These are phyloP conservation scores for Cryptops parisi DNA, from an alignment of 2,888 invertebrate species.

Conservation along the genomic window DNA sequence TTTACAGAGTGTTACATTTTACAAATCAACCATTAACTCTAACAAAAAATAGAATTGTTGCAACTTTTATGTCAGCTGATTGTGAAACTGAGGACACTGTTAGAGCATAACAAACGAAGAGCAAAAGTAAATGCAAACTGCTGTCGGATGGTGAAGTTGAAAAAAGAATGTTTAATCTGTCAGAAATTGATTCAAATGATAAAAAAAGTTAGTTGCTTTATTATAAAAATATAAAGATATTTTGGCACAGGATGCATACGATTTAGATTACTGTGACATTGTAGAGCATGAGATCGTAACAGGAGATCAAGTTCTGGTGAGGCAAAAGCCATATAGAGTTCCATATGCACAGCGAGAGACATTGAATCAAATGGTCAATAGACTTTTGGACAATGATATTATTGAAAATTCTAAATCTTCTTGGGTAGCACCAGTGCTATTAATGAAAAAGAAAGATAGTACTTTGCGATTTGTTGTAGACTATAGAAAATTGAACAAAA, in stretches of 20 bases:
- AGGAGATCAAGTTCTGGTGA: not conserved
- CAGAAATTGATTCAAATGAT: no score
- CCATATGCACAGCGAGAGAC: not conserved
- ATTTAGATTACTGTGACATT: not conserved
- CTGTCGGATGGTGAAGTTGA: no score
- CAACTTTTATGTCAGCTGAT: not conserved
- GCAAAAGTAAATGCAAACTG: no score
- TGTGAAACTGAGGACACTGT: no score
- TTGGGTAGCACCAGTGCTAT: constrained; percentile 23
- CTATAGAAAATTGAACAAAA: constrained; percentile 13
- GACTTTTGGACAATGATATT: not conserved
- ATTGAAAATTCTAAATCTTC: constrained; percentile 21
- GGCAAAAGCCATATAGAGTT: constrained; percentile 1
- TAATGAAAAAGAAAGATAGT: constrained; percentile 23
- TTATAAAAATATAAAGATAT: not conserved
- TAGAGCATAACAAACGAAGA: no score
- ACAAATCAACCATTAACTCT: no score
- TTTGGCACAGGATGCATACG: no score
- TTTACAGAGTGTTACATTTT: no score
- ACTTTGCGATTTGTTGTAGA: constrained; percentile 24
- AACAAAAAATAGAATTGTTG: not conserved
- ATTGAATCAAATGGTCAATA: not conserved
- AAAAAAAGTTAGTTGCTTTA: not conserved
- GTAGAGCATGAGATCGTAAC: constrained; percentile 10
- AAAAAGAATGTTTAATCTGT: no score